A percentile compares a stretch with the other conserved stretches of the same genome.
Evolutionary conservation across 1,140 invertebrate species (phyloP).

Genomic region (Caenorhabditis remanei): DNA sequence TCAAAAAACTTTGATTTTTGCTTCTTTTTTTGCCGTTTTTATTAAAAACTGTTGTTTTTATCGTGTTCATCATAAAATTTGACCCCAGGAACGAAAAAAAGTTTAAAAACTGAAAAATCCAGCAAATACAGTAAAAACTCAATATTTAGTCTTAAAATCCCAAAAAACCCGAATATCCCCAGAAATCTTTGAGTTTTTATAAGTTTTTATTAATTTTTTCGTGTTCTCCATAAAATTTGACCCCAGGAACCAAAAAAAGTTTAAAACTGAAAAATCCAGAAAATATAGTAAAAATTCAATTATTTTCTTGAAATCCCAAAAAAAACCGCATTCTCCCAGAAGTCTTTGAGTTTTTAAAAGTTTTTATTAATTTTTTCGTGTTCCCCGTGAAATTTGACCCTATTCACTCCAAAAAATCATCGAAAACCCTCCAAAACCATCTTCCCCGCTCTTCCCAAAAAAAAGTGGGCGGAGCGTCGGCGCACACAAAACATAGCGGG

Average conservation of each 20-base stretch:
- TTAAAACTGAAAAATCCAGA: too few relatives aligned
- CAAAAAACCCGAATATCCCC: too few relatives aligned
- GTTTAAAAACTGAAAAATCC: too few relatives aligned
- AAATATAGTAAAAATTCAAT: slow-evolving; percentile 65
- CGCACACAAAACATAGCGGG: slow-evolving; percentile 7
- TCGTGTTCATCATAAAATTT: too few relatives aligned
- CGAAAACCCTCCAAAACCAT: neutral
- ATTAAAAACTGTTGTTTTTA: too few relatives aligned
- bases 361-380: neutral
- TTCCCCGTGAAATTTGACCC: neutral
- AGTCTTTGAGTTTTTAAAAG: neutral
- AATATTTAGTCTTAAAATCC: too few relatives aligned
- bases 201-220: neutral
- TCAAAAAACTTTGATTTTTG: too few relatives aligned
- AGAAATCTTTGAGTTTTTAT: too few relatives aligned
- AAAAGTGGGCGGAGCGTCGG: neutral
- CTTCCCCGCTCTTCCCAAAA: neutral
- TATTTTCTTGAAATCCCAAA: neutral
- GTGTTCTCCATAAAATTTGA: neutral
- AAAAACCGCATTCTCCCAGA: neutral
- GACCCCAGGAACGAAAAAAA: too few relatives aligned
- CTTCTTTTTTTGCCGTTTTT: too few relatives aligned
- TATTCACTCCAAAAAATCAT: neutral
- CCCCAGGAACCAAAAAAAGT: too few relatives aligned
- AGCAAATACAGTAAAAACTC: too few relatives aligned